phyloP scores from a whole-genome alignment of 2,888 invertebrate species.

The Podabrus alpinus region DNA sequence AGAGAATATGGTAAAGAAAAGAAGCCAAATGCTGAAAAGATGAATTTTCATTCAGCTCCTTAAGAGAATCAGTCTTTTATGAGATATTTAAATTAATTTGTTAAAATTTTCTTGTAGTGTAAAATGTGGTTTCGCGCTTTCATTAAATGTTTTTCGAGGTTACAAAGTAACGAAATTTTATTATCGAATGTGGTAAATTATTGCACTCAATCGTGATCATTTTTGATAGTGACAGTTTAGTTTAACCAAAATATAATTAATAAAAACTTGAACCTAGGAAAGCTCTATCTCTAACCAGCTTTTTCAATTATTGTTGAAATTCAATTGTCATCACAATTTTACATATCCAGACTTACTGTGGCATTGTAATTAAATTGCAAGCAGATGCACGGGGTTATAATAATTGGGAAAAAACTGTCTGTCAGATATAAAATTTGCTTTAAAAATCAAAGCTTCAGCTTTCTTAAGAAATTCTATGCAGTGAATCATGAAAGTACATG shows the following conservation, averaged over 20 bases:
- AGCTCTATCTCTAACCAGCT: not conserved
- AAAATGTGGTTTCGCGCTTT: not conserved
- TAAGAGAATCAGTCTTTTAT: too few relatives aligned
- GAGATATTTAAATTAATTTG: too few relatives aligned
- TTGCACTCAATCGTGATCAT: too few relatives aligned
- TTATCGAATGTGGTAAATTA: not conserved
- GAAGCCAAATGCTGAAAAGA: too few relatives aligned
- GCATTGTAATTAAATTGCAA: not conserved
- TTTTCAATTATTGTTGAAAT: not conserved
- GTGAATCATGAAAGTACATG: constrained; percentile 34
- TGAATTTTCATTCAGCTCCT: too few relatives aligned
- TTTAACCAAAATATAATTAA: not conserved
- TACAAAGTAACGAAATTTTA: too few relatives aligned
- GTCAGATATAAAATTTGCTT: constrained; percentile 8
- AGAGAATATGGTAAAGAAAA: too few relatives aligned
- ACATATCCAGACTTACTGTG: not conserved
- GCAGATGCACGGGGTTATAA: not conserved
- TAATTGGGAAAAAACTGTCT: not conserved
- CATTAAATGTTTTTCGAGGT: too few relatives aligned
- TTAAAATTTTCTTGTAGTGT: not conserved
- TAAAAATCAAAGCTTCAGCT: constrained; percentile 21
- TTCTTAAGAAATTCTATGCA: constrained; percentile 25
- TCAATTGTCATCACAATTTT: not conserved
- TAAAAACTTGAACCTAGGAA: not conserved
- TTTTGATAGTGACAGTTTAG: not conserved